Evolutionary conservation across 2,113 vertebrate genomes (phyloP), one percentile per base, ranked within the genome.

Genomic region (Saccopteryx bilineata): DNA sequence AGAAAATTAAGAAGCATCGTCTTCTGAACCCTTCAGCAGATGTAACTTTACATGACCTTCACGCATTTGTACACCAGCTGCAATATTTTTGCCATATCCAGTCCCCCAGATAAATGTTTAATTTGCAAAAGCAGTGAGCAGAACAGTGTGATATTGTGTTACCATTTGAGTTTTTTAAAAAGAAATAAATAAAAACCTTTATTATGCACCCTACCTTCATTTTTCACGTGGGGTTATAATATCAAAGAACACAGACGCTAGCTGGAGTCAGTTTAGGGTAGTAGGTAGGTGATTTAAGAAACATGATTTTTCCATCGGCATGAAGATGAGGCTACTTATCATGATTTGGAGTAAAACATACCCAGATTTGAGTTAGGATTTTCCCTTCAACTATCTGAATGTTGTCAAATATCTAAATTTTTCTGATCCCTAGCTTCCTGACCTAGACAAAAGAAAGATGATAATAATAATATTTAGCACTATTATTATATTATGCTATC

Each of bases 1-100:
- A 96, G 31, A 19, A 87, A 94, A 58, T 84, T 63, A 69, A 63
- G 5, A 81, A 65, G 23, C 33, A 52, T 31, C n/a, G 69, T 93
- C 48, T 88, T 61, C 71, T n/a, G 48, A 84, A 80, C 19, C 68
- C 79, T 80, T 91, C 28, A 61, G 5, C 7, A 91, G n/a, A 68
- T 33, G 13, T 65, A 19, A 68, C n/a, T 50, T 50, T 68, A 13
- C 5, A 82, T 28, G 75, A 75, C 9, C 24, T 93, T 89, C 15
- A 66, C 48, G 86, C 60, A 75, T 23, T 31, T 39, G 54, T 9
- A 9, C 6, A 90, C 8, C 33, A 60, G 9, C 14, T n/a, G 10
- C 13, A 56, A 56, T 18, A 61, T 31, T 74, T 76, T 88, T 94
- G 58, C n/a, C 6, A 50, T 17, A 63, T 26, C 28, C 23, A 81